A percentile compares a stretch with the other conserved stretches of the same genome.
These are phyloP conservation scores for Alauda arvensis DNA, from an alignment of 2,797 vertebrate genomes.

Conservation along the genomic window DNA sequence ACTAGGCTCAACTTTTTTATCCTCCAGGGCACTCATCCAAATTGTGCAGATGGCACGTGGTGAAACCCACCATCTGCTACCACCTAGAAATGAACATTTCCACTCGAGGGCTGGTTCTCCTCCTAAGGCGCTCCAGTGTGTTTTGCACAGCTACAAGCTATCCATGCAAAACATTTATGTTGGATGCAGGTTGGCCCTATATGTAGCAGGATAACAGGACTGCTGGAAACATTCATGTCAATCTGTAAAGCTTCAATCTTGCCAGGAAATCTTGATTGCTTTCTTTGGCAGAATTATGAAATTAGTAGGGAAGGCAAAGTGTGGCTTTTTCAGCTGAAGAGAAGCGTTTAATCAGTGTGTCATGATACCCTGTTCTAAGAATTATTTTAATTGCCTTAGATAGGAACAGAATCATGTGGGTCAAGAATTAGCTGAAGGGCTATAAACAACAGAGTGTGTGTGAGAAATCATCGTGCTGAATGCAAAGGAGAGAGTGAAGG, in stretches of 20 bases:
- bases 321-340: not conserved
- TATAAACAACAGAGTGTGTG: not conserved
- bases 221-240: not conserved
- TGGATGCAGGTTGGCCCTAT: not conserved
- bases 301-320: not conserved
- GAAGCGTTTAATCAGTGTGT: conserved; percentile 9
- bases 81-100: not conserved
- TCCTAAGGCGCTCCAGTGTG: not conserved
- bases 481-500: not conserved
- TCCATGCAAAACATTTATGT: not conserved
- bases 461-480: not conserved
- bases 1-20: not conserved
- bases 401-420: conserved; percentile 1
- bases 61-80: not conserved
- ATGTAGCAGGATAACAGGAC: not conserved
- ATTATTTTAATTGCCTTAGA: conserved; percentile 25
- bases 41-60: not conserved
- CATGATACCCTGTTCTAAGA: not conserved
- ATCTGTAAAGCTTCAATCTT: not conserved
- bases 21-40: not conserved
- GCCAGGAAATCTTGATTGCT: conserved; percentile 1
- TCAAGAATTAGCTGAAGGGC: conserved; percentile 21
- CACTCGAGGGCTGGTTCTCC: not conserved
- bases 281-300: not conserved
- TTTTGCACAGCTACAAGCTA: not conserved